Evolutionary conservation across 2,888 invertebrate species (phyloP), one percentile per base, ranked within the genome.

Genomic region (Thecophora atra): DNA sequence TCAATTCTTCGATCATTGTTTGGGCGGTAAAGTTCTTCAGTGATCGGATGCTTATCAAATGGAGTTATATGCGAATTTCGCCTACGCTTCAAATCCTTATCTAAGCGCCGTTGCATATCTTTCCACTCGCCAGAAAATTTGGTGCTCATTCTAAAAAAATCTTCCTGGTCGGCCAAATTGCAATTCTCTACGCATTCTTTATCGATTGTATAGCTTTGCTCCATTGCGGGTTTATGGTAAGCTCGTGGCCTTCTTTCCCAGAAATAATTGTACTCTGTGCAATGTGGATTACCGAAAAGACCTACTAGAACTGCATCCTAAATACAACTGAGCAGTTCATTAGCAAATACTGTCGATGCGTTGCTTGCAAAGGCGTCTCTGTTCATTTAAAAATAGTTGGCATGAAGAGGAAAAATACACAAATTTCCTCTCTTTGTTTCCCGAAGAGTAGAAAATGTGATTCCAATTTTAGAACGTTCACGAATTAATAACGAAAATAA

Each of bases 311-410:
- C 70, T 52, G 62, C 63, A 37, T 30, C 37, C 52, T 51, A 62
- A 63, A 52, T 28, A 7, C 37, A 44, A 70, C 70, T 70, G 51
- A 69, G 62, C 17, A 51, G 28, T 30, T 15, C 21, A 70, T 63
- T 63, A n/a, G 51, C 17, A 70, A 62, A 70, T 54, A 44, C 51
- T 62, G 47, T 62, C 70, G 17, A 28, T 19, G 21, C 13, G 51
- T 44, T 44, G 17, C 52, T 3, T 52, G 47, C 19, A 15, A 37
- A 70, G 8, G 52, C 42, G 30, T 51, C 24, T 21, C 24, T 21
- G 68, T 63, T 52, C 21, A 47, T 62, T 63, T 70, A 70, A 70
- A 70, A 70, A 70, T 70, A 70, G 52, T 52, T 54, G 37, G 11
- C 47, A 26, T 7, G 13, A 30, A 30, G n/a, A 19, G n/a, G 28